phyloP scores from a whole-genome alignment of 1,140 invertebrate species.

The Lordiphosa collinella region DNA sequence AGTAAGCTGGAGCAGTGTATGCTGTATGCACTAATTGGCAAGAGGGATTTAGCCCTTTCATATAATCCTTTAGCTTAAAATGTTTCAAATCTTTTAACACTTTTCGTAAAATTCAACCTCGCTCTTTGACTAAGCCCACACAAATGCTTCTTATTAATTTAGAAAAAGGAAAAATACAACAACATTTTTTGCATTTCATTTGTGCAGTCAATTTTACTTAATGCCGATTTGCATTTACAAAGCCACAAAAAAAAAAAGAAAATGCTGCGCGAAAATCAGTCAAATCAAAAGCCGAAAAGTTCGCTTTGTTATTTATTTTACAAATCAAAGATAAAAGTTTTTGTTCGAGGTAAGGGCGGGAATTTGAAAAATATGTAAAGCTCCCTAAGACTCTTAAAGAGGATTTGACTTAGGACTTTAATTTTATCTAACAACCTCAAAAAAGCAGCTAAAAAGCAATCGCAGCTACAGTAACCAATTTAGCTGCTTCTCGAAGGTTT shows the following conservation, averaged over 20 bases:
- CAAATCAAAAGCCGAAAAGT: constrained; percentile 33
- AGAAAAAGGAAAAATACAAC: background rate
- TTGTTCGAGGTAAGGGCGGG: background rate
- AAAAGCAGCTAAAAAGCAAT: constrained; percentile 12
- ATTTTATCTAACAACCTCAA: constrained; percentile 3
- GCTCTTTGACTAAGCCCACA: too few species aligned
- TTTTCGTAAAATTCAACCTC: too few species aligned
- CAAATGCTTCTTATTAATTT: too few species aligned
- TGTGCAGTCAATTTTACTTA: constrained; percentile 27
- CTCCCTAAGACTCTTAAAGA: background rate
- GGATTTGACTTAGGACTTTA: background rate
- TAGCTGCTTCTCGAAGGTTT: too few species aligned
- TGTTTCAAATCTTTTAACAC: background rate
- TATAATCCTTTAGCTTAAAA: constrained; percentile 3
- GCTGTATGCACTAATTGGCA: constrained; percentile 29
- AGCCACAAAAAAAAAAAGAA: constrained; percentile 16
- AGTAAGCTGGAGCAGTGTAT: too few species aligned
- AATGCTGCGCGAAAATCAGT: constrained; percentile 19
- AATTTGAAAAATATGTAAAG: background rate
- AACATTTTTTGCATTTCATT: constrained; percentile 30
- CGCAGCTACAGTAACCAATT: too few species aligned
- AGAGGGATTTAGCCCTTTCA: constrained; percentile 19
- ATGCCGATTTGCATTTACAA: constrained; percentile 10
- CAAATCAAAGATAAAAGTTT: constrained; percentile 13
- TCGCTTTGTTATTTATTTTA: constrained; percentile 27